Conservation (phyloP, 2,888 invertebrate species). For the Euplagia quadripunctaria region DNA sequence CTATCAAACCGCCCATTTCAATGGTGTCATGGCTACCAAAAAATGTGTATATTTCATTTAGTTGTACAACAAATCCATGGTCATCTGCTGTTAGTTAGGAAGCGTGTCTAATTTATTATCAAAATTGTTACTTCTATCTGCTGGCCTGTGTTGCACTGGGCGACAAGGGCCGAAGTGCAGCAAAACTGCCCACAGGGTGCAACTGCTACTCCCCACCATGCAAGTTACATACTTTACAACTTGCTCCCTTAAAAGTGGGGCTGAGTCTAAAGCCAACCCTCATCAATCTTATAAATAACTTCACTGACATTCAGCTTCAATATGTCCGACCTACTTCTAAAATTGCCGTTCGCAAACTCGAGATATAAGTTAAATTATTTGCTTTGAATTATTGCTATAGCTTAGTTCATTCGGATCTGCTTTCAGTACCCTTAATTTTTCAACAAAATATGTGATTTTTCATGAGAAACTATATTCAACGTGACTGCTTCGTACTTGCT, state of each 20-base stretch:
- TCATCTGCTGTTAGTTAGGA: no score
- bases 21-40: no score
- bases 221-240: background rate
- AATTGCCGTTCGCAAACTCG: constrained; percentile 36
- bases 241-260: background rate
- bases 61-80: no score
- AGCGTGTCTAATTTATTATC: no score
- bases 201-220: background rate
- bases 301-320: constrained; percentile 29
- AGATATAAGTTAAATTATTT: constrained; percentile 43
- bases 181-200: no score
- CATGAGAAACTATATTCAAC: background rate
- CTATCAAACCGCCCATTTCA: no score
- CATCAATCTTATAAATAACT: background rate
- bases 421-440: background rate
- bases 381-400: constrained; percentile 31
- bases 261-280: background rate
- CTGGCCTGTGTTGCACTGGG: no score
- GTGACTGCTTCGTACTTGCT: background rate
- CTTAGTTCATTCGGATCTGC: background rate
- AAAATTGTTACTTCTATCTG: no score
- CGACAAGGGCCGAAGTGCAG: no score
- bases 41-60: no score
- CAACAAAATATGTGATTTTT: background rate
- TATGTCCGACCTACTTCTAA: constrained; percentile 41